phyloP scores from a whole-genome alignment of 2,888 invertebrate genomes.

The Drosophila paramelanica region DNA sequence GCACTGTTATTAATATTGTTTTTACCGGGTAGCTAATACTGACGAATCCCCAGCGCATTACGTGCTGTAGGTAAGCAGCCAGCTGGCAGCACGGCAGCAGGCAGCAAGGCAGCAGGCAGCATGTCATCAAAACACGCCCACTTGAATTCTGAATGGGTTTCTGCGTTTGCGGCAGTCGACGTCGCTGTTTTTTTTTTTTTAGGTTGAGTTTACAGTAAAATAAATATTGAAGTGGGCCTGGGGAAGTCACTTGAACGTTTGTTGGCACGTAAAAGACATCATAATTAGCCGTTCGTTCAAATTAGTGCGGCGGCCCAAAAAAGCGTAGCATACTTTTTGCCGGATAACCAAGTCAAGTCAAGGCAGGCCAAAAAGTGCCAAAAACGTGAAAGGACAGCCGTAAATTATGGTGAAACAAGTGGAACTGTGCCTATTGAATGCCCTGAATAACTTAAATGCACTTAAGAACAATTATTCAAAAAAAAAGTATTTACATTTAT shows the following conservation, averaged over 20 bases:
- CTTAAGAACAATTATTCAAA: not conserved
- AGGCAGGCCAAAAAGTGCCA: conserved; percentile 27
- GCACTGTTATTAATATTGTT: conserved; percentile 82
- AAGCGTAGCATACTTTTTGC: conserved; percentile 33
- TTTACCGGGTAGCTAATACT: conserved; percentile 77
- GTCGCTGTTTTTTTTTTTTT: conserved; percentile 39
- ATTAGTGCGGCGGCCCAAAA: conserved; percentile 52
- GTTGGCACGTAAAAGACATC: conserved; percentile 79
- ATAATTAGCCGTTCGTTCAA: conserved; percentile 71
- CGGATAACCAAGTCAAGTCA: conserved; percentile 9
- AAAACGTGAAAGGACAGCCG: conserved; percentile 12
- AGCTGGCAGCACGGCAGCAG: conserved; percentile 15
- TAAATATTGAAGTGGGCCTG: conserved; percentile 74
- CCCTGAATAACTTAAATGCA: not conserved
- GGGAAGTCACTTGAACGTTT: conserved; percentile 75
- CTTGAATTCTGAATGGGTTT: conserved; percentile 74
- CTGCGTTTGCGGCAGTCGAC: conserved; percentile 38
- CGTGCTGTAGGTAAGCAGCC: conserved; percentile 77
- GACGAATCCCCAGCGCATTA: conserved; percentile 80
- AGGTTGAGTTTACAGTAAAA: conserved; percentile 77
- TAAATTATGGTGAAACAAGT: not conserved
- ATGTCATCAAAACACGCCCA: conserved; percentile 79
- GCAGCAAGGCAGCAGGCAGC: conserved; percentile 53
- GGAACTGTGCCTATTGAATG: not conserved
- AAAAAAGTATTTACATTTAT: not conserved